These are phyloP conservation scores for Hydrochoerus hydrochaeris DNA, from an alignment of 2,113 vertebrate genomes.

Conservation along the genomic window DNA sequence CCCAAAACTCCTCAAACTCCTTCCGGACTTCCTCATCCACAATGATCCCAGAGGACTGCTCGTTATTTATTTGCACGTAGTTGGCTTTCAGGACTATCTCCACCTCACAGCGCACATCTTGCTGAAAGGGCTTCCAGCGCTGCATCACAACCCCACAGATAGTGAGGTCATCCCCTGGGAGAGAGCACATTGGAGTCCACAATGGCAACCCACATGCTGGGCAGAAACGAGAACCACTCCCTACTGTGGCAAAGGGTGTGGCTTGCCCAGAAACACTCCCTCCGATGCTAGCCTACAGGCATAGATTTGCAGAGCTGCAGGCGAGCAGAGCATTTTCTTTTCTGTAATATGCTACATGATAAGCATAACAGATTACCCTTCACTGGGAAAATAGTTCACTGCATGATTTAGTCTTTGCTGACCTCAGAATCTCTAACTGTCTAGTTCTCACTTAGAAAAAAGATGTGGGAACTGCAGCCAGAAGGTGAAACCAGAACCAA, in stretches of 20 bases:
- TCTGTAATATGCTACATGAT: neutral
- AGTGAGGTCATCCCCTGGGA: constrained; percentile 95
- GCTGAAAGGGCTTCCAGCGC: constrained; percentile 94
- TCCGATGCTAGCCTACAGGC: neutral
- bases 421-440: neutral
- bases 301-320: constrained; percentile 3
- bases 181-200: constrained; percentile 43
- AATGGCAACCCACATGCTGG: neutral
- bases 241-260: neutral
- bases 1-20: constrained; percentile 96
- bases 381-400: constrained; percentile 1
- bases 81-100: constrained; percentile 97
- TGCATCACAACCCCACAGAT: constrained; percentile 96
- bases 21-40: constrained; percentile 92
- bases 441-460: constrained; percentile 47
- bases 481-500: neutral
- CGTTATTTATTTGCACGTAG: constrained; percentile 95
- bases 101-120: constrained; percentile 91
- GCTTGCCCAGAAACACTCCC: neutral
- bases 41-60: constrained; percentile 88
- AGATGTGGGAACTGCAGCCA: constrained; percentile 12
- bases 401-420: neutral
- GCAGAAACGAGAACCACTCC: neutral
- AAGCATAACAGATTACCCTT: neutral
- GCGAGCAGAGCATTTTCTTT: constrained; percentile 12